Evolutionary conservation across 2,797 vertebrate genomes (phyloP).

Genomic region (Pipistrellus pipistrellus): DNA sequence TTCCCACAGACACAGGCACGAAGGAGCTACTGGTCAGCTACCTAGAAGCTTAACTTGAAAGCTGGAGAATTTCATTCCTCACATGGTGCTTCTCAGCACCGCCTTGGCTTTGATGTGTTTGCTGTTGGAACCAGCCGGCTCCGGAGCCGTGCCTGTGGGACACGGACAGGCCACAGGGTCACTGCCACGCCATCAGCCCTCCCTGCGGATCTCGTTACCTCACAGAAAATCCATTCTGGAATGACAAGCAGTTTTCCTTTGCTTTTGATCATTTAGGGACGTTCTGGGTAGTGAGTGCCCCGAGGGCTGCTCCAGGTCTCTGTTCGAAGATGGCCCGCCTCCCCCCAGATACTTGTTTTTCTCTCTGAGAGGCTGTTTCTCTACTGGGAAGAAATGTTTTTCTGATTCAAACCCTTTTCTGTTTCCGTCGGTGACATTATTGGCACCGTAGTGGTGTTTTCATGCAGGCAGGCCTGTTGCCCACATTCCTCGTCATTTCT

Average conservation of each 20-base stretch:
- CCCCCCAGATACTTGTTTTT: neutral
- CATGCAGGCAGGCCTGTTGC: neutral
- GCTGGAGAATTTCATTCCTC: constrained; percentile 15
- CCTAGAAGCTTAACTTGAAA: neutral
- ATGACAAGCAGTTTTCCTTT: neutral
- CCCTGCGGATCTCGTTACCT: neutral
- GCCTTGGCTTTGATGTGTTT: neutral
- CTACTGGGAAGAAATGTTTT: neutral
- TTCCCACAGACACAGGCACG: no score
- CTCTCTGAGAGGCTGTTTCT: neutral
- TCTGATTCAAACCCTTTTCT: neutral
- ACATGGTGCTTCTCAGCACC: neutral
- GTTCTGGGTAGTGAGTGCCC: neutral
- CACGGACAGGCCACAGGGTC: neutral
- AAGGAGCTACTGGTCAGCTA: neutral
- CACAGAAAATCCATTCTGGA: neutral
- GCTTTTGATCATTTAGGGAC: neutral
- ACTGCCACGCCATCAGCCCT: neutral
- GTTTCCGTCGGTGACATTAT: neutral
- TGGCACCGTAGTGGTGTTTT: neutral
- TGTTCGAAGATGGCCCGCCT: neutral
- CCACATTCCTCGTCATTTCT: neutral
- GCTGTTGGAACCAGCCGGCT: neutral
- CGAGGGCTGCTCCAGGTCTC: neutral
- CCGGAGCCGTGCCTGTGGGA: neutral